A percentile compares a stretch with the other conserved stretches of the same genome.
phyloP scores from a whole-genome alignment of 2,888 invertebrate species.

The Latrodectus hesperus region DNA sequence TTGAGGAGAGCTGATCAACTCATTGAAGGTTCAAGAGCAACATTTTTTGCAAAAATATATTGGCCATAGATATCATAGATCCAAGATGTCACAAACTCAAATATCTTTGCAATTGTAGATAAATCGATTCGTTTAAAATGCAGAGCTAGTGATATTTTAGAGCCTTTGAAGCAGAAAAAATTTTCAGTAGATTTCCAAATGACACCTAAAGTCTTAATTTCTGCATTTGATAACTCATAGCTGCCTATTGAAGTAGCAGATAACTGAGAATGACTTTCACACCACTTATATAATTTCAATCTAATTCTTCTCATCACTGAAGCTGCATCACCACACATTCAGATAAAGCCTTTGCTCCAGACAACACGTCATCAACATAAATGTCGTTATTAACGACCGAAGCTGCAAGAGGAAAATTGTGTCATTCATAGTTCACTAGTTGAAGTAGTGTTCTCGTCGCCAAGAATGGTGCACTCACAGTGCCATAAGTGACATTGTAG shows the following conservation, averaged over 20 bases:
- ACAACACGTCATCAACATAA: slow-evolving; percentile 18
- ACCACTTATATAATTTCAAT: slow-evolving; percentile 13
- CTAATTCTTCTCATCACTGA: neutral
- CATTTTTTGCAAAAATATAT: slow-evolving; percentile 14
- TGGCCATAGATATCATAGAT: neutral
- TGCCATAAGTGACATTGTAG: neutral
- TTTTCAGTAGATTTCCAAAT: slow-evolving; percentile 3
- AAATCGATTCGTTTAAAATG: slow-evolving; percentile 3
- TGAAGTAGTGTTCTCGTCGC: slow-evolving; percentile 15
- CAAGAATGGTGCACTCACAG: slow-evolving; percentile 19
- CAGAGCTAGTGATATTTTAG: no score
- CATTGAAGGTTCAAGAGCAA: neutral
- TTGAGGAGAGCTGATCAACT: neutral
- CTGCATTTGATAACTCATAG: neutral
- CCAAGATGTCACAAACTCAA: slow-evolving; percentile 3
- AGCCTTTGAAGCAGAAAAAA: neutral
- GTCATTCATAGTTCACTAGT: neutral
- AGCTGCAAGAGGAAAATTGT: neutral
- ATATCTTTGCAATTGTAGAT: slow-evolving; percentile 12
- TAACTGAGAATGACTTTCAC: neutral
- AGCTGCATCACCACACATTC: neutral
- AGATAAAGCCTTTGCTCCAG: neutral
- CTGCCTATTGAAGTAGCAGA: neutral
- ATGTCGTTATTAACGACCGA: neutral
- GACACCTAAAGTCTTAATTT: slow-evolving; percentile 3